Conservation (phyloP, 2,888 invertebrate genomes). For the Caenorhabditis plicata region DNA sequence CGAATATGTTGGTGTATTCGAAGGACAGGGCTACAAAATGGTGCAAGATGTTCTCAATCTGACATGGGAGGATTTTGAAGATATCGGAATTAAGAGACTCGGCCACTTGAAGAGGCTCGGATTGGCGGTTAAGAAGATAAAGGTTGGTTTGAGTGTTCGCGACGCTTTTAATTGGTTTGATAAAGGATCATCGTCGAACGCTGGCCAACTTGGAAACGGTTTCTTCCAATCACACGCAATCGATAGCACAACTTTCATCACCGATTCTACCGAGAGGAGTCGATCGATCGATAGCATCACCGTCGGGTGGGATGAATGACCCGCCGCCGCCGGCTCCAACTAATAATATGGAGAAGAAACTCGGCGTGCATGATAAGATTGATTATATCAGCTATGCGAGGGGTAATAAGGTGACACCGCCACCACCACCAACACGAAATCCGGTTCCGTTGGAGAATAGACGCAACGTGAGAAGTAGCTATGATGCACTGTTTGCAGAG, state of each 20-base stretch:
- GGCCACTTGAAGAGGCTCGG: constrained; percentile 98
- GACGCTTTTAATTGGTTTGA: too few relatives aligned
- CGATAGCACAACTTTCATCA: too few relatives aligned
- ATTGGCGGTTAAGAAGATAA: constrained; percentile 88
- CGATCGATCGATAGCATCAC: neutral
- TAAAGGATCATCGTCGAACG: too few relatives aligned
- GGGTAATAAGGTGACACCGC: constrained; percentile 2
- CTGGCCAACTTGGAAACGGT: too few relatives aligned
- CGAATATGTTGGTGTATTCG: constrained; percentile 86
- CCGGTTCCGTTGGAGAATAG: neutral
- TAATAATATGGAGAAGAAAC: too few relatives aligned
- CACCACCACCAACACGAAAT: neutral
- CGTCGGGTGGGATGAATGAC: neutral
- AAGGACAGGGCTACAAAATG: constrained; percentile 88
- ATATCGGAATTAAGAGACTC: constrained; percentile 75
- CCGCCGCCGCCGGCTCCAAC: too few relatives aligned
- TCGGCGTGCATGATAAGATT: constrained; percentile 10
- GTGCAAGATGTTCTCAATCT: constrained; percentile 88
- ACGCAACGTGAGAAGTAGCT: neutral
- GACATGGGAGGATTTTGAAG: constrained; percentile 98
- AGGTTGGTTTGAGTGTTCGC: constrained; percentile 16
- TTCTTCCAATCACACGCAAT: too few relatives aligned
- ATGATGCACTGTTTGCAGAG: constrained; percentile 1
- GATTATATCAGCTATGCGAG: constrained; percentile 36
- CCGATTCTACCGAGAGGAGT: too few relatives aligned